Evolutionary conservation across 2,888 invertebrate species (phyloP), one percentile per base, ranked within the genome.

Genomic region (Isotomurus palustris): DNA sequence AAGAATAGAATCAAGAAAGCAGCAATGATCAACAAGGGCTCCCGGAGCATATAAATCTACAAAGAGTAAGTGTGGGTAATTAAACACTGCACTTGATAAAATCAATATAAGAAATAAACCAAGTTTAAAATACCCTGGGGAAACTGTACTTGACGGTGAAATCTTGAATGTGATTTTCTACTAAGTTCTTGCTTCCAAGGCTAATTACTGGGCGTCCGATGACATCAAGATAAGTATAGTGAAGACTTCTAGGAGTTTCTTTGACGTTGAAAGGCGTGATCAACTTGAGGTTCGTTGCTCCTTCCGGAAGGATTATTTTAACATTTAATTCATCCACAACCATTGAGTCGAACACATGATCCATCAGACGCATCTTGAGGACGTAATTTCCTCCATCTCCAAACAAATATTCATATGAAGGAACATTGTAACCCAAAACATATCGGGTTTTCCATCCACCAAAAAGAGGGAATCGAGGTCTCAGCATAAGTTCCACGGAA

Each of bases 401-500:
- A 75, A 83, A 95, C 27, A 99, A 79, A 76, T 96, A 96, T 74
- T 96, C 95, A 74, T 94, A 94, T 69, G 94, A 92, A 2, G 99
- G 97, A 0, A 99, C 88, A 78, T 94, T 96, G 79, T 96, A 95
- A 2, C 99, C 99, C 45, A 99, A 80, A 40, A 87, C 88, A 76
- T 99, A 99, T 71, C 92, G 91, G 8, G 95, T 96, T 76, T 90
- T 91, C 99, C 99, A 99, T 14, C 99, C 99, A 54, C 99, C 99
- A 76, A 97, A 99, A 3, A 99, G 79, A 2, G 99, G 99, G 76
- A 96, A 99, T 71, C 99, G 81, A 0, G 97, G 99, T 49, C 93
- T 82, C n/a, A 99, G 80, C 73, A 96, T 96, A 3, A 99, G 78
- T 73, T 99, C 96, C 6, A 97, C 93, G 36, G 91, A 87, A 73